Evolutionary conservation across 2,888 invertebrate genomes (phyloP).

Genomic region (Invenusta paracnida): DNA sequence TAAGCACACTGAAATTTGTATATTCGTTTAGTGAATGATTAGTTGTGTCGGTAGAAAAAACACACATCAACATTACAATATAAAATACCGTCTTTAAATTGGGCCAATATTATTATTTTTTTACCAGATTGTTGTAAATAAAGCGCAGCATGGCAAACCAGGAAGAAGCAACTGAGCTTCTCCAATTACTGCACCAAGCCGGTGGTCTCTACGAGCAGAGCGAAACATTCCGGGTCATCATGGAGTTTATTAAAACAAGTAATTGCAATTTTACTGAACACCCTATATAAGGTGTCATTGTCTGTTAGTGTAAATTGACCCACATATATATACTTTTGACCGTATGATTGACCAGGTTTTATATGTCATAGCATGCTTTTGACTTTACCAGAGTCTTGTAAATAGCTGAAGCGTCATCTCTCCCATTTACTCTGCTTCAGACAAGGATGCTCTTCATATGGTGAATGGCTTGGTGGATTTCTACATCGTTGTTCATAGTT

Average conservation of each 20-base stretch:
- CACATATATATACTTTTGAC: no score
- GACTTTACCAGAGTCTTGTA: no score
- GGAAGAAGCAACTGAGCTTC: not conserved
- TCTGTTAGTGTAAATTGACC: not conserved
- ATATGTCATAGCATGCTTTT: no score
- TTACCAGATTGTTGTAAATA: no score
- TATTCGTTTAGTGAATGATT: no score
- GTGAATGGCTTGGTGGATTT: not conserved
- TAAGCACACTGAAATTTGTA: no score
- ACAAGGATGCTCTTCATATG: not conserved
- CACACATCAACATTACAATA: no score
- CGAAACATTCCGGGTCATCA: not conserved
- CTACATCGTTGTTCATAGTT: not conserved
- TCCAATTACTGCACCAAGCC: not conserved
- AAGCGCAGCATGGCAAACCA: conserved; percentile 16
- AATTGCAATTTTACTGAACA: not conserved
- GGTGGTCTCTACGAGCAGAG: not conserved
- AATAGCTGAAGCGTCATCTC: not conserved
- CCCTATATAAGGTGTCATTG: not conserved
- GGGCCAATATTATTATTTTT: no score
- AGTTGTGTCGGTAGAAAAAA: no score
- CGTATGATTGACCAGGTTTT: no score
- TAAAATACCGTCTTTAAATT: no score
- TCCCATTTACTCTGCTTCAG: not conserved
- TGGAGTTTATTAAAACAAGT: conserved; percentile 3